Evolutionary conservation across 2,113 vertebrate genomes (phyloP), one percentile per base, ranked within the genome.

Genomic region (Menidia beryllina): DNA sequence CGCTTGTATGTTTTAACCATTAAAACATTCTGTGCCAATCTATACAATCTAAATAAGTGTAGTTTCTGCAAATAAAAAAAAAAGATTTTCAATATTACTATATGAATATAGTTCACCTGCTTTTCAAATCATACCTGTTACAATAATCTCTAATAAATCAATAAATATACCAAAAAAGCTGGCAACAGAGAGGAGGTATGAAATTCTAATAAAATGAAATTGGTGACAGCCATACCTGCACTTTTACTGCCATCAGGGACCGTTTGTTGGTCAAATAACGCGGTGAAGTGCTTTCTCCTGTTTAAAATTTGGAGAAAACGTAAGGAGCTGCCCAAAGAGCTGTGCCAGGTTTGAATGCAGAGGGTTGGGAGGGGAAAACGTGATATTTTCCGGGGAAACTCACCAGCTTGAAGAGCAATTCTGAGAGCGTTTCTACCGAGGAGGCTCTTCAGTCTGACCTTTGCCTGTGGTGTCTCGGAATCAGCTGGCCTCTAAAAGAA

Each of bases 381-480:
- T 0, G 2, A n/a, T 3, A 12, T 14, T 5, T 20, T 27, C 13
- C 5, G 23, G 19, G n/a, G 5, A 87, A 88, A 54, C 85, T 81
- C 90, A 98, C 97, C 95, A 86, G 91, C 92, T 17, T 91, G 83
- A 3, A 94, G 69, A 0, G 75, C 86, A 1, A 95, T 87, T 0
- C 94, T 91, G 53, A 96, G 80, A 0, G 93, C 81, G 21, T 93
- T 94, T 72, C 93, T 98, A 64, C 83, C 94, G 68, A 98, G 77
- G 74, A 99, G 93, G 5, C 94, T 96, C 65, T 95, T 96, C 24
- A 99, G 94, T 82, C 97, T 89, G 45, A 94, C 19, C 1, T 91
- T 93, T 41, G 89, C 89, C 39, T 92, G 91, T 0, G 82, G 91
- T 24, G 63, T 19, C 13, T 78, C 70, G 3, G 45, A 47, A 54